These are phyloP conservation scores for Enteromius paludinosus DNA, from an alignment of 2,797 vertebrate genomes.

Conservation along the genomic window DNA sequence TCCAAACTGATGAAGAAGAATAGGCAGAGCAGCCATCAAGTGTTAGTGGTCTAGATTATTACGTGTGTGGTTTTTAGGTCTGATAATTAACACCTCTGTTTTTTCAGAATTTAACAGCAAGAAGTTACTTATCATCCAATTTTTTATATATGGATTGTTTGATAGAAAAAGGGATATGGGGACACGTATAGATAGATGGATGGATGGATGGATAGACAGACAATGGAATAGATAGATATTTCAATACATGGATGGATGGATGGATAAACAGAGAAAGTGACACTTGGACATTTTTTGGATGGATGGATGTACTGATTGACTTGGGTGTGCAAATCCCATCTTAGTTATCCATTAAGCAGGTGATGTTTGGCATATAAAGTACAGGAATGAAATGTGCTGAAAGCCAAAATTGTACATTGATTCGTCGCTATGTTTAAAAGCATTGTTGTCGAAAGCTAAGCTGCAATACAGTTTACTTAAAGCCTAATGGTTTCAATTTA, in stretches of 20 bases:
- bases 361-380: not conserved
- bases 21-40: too few relatives aligned
- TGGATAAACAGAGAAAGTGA: not conserved
- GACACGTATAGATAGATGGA: not conserved
- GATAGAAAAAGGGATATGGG: not conserved
- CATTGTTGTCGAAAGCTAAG: constrained; percentile 19
- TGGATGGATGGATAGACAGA: not conserved
- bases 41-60: too few relatives aligned
- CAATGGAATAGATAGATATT: not conserved
- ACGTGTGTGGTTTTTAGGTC: too few relatives aligned
- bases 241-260: not conserved
- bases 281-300: not conserved
- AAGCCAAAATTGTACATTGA: not conserved
- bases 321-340: not conserved
- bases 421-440: not conserved
- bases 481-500: constrained; percentile 43
- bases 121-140: too few relatives aligned
- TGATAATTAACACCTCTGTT: too few relatives aligned
- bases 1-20: too few relatives aligned
- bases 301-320: not conserved
- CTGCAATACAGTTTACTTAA: constrained; percentile 27
- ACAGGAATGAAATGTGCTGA: not conserved
- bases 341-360: not conserved
- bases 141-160: not conserved
- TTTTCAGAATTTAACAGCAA: too few relatives aligned